Conservation (phyloP, 2,888 invertebrate genomes). For the Crocallis elinguaria region DNA sequence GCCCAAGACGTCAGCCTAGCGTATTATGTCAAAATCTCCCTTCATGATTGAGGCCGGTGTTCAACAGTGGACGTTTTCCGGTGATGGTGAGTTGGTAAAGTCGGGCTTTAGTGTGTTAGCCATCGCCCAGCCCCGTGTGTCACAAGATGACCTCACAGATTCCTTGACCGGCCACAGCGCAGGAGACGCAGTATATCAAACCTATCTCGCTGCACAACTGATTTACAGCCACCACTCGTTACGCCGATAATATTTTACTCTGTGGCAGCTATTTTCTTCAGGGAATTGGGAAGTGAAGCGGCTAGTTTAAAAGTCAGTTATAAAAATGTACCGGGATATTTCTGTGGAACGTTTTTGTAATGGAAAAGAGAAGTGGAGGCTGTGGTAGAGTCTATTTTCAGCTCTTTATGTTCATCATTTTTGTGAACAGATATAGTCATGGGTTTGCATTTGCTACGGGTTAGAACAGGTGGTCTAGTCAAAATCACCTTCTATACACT, state of each 20-base stretch:
- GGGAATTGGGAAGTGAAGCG: conserved; percentile 2
- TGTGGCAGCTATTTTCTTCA: conserved; percentile 19
- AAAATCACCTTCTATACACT: too few relatives aligned
- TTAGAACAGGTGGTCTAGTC: too few relatives aligned
- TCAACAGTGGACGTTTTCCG: too few relatives aligned
- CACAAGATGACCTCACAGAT: conserved; percentile 30
- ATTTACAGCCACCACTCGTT: conserved; percentile 10
- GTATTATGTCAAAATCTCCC: too few relatives aligned
- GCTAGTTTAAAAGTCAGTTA: neutral
- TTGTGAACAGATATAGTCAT: too few relatives aligned
- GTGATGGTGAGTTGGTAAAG: too few relatives aligned
- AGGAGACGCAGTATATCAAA: conserved; percentile 21
- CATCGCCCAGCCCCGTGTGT: conserved; percentile 4
- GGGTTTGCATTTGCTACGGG: too few relatives aligned
- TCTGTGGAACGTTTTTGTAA: neutral
- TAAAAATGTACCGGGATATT: neutral
- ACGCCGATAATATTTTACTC: conserved; percentile 14
- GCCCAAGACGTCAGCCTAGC: too few relatives aligned
- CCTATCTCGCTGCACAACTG: conserved; percentile 13
- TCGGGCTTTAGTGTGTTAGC: too few relatives aligned
- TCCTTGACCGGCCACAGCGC: conserved; percentile 16
- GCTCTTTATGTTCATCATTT: too few relatives aligned
- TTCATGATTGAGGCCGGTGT: too few relatives aligned
- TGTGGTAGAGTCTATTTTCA: too few relatives aligned
- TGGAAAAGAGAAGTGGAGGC: neutral